Conservation (phyloP, 1,140 invertebrate species). For the Drosophila rhopaloa region DNA sequence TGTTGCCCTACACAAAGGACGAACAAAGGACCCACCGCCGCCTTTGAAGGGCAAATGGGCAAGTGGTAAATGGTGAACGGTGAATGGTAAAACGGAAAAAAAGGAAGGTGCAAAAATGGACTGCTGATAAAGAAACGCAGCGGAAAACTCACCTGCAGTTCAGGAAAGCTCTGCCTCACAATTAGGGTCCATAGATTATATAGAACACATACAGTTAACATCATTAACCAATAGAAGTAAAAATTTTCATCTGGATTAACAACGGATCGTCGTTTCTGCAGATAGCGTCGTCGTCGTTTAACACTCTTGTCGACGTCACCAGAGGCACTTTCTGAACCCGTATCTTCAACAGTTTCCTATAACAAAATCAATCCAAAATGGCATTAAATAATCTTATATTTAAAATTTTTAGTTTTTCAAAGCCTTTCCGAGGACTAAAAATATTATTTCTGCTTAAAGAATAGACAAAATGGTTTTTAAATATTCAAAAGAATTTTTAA, state of each 20-base stretch:
- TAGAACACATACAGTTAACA: slow-evolving; percentile 94
- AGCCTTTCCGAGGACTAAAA: too few species aligned
- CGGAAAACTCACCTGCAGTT: slow-evolving; percentile 88
- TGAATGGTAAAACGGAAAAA: not conserved
- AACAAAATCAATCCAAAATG: not conserved
- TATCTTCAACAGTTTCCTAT: slow-evolving; percentile 87
- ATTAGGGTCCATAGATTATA: slow-evolving; percentile 98
- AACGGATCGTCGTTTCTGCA: slow-evolving; percentile 91
- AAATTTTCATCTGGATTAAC: slow-evolving; percentile 98
- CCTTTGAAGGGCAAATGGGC: slow-evolving; percentile 28
- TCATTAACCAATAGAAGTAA: slow-evolving; percentile 97
- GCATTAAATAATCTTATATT: too few species aligned
- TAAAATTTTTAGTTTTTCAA: too few species aligned
- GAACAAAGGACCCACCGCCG: slow-evolving; percentile 29
- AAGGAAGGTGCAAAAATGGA: not conserved
- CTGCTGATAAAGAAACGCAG: not conserved
- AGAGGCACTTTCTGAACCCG: slow-evolving; percentile 88
- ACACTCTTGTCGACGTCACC: slow-evolving; percentile 87
- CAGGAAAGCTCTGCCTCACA: slow-evolving; percentile 96
- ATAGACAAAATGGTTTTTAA: too few species aligned
- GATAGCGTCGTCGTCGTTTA: slow-evolving; percentile 87
- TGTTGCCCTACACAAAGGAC: slow-evolving; percentile 52
- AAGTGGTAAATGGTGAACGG: slow-evolving; percentile 13
- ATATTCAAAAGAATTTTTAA: too few species aligned
- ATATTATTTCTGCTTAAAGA: too few species aligned